Evolutionary conservation across 2,113 vertebrate species (phyloP).

Genomic region (Oncorhynchus masou): DNA sequence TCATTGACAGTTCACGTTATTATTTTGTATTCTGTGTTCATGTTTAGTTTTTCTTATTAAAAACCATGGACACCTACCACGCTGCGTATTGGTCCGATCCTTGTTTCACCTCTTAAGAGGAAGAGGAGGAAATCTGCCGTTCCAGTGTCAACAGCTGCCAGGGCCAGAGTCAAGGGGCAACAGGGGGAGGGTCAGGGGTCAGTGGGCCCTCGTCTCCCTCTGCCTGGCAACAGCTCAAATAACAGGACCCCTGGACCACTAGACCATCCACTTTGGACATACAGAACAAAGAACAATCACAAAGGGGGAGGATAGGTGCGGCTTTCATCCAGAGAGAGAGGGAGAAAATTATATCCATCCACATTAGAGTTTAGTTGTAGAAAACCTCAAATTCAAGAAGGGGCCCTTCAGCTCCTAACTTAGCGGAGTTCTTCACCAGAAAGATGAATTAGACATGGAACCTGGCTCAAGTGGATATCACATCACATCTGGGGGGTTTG

Average conservation of each 20-base stretch:
- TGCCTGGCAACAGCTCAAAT: not conserved
- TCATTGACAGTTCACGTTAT: too few species aligned
- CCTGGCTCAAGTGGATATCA: conserved; percentile 10
- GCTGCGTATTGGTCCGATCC: too few species aligned
- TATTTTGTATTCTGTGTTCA: too few species aligned
- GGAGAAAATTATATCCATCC: too few species aligned
- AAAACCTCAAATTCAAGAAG: not conserved
- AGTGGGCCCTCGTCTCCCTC: not conserved
- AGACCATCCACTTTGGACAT: not conserved
- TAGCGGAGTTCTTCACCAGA: not conserved
- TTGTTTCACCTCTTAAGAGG: too few species aligned
- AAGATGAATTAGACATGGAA: not conserved
- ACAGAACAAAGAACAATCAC: not conserved
- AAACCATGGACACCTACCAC: too few species aligned
- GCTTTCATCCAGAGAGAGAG: too few species aligned
- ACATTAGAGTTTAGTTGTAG: not conserved
- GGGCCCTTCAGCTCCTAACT: not conserved
- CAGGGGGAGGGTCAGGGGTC: not conserved
- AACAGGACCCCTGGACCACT: not conserved
- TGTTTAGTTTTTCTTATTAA: too few species aligned
- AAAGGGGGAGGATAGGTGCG: not conserved
- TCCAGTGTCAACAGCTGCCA: not conserved
- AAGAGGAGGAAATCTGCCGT: too few species aligned
- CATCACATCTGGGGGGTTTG: not conserved
- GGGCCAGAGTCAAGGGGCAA: not conserved